Conservation (phyloP, 2,113 vertebrate genomes). For the Nannospalax galili region DNA sequence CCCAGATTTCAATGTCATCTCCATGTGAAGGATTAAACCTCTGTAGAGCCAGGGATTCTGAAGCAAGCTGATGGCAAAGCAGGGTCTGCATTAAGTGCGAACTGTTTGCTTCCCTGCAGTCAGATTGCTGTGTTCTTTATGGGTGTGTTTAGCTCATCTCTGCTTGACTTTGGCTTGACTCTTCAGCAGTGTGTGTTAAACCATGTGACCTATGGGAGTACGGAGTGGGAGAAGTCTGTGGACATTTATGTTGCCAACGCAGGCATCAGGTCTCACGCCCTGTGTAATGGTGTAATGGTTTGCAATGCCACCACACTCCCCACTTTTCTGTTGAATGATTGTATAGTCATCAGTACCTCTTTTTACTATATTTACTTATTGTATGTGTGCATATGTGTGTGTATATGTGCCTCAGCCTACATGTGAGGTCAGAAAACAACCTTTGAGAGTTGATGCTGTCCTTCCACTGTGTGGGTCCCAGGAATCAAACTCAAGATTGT, state of each 20-base stretch:
- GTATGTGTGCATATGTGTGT: background rate
- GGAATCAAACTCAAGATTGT: background rate
- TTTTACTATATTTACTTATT: background rate
- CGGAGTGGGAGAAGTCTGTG: background rate
- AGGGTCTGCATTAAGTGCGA: background rate
- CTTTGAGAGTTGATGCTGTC: background rate
- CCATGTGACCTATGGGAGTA: background rate
- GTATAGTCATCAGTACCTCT: background rate
- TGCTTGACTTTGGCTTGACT: background rate
- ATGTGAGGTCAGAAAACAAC: background rate
- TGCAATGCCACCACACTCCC: accelerated
- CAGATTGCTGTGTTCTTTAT: accelerated
- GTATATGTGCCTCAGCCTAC: background rate
- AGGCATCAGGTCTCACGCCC: background rate
- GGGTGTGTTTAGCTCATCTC: background rate
- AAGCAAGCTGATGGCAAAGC: background rate
- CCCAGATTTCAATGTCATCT: background rate
- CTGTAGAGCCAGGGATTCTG: accelerated
- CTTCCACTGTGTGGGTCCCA: background rate
- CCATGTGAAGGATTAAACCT: background rate
- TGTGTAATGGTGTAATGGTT: background rate
- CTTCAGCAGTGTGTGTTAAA: background rate
- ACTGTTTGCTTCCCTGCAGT: background rate
- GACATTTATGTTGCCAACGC: accelerated
- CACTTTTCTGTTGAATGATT: accelerated